Evolutionary conservation across 2,797 vertebrate genomes (phyloP).

Genomic region (Gymnoscopelus microlampas): DNA sequence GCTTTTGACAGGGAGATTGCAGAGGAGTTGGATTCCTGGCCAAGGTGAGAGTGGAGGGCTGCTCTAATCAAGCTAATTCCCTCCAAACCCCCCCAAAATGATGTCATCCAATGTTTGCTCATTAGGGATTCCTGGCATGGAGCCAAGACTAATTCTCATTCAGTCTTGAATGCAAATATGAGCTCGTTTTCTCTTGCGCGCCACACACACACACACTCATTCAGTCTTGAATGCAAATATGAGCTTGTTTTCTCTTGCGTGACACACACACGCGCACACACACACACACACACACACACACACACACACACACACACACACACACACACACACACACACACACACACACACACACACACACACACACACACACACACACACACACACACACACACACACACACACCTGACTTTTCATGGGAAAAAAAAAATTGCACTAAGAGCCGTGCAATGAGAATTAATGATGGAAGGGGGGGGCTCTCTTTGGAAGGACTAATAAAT

Average conservation of each 20-base stretch:
- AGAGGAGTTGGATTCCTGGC: constrained; percentile 54
- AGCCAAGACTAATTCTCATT: constrained; percentile 73
- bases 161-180: constrained; percentile 68
- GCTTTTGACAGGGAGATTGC: constrained; percentile 54
- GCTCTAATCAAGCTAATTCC: constrained; percentile 80
- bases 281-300: no score
- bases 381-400: no score
- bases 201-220: constrained; percentile 22
- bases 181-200: constrained; percentile 24
- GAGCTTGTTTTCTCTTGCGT: constrained; percentile 26
- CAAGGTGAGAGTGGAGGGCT: constrained; percentile 74
- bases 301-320: no score
- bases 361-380: no score
- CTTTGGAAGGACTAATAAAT: constrained; percentile 63
- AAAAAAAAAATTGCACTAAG: constrained; percentile 49
- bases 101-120: constrained; percentile 79
- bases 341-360: no score
- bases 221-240: constrained; percentile 69
- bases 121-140: constrained; percentile 73
- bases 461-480: constrained; percentile 22
- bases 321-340: no score
- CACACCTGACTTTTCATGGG: constrained; percentile 5
- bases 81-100: constrained; percentile 72
- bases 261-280: background rate
- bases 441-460: constrained; percentile 37